Base-by-base conservation (phyloP, 2,888 invertebrate genomes). In the Drosophila rubida region DNA sequence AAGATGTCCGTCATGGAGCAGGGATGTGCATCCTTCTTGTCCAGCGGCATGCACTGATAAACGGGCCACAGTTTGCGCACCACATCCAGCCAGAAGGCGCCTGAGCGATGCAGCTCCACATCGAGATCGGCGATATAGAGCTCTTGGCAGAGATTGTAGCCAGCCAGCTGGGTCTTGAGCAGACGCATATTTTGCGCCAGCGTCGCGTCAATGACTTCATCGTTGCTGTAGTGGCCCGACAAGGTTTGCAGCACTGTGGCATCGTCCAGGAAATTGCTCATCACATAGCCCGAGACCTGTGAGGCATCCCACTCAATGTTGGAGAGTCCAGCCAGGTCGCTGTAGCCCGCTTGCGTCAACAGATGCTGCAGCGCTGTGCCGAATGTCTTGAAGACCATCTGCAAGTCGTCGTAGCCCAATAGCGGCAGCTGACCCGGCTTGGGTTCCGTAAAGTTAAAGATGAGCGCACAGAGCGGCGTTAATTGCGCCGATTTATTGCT, bases 291-390 rank as follows among this genome's bases (percentile, higher is more conserved):
- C 67, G 96, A 95, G 0, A 97, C 94, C 89, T 96, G 95, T 0
- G 96, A 95, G 0, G 97, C 96, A 91, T 99, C 99, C 97, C 97
- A 98, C 93, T 99, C 99, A 0, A 98, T 94, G 90, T 96, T 97
- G 0, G 95, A 95, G 19, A 96, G 92, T 0, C 98, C 98, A 2
- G 97, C 95, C 0, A 97, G 94, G 90, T 98, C 97, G 0, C 95
- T 94, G 91, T 96, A 97, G 13, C 95, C 95, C 0, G 96, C 95
- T 87, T 94, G 95, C 0, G 97, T 96, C 30, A 99, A 92, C 71
- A 98, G 92, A 92, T 97, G 96, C 78, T 98, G 97, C 44, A 99
- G 92, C 0, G 95, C 94, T 76, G 96, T 95, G 0, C 99, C 99
- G 90, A 99, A 97, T 93, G 96, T 95, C 87, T 94, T 94, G 91